These are phyloP conservation scores for Cladopsammia gracilis DNA, from an alignment of 64 coral and sea anemone genomes.

Conservation along the genomic window DNA sequence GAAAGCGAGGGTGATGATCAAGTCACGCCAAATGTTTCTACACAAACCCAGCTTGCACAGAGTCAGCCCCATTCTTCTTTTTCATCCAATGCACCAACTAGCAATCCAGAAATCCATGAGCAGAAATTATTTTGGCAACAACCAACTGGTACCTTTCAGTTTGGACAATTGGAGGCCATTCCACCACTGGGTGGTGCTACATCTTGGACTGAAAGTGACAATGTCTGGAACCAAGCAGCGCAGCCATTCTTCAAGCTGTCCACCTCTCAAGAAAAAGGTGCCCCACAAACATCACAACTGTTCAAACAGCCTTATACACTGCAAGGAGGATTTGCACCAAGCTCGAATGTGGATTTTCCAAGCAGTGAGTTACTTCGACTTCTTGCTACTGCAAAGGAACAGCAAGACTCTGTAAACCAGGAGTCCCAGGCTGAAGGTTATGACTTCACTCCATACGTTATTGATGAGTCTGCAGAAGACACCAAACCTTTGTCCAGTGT, in stretches of 20 bases:
- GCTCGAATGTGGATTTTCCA: neutral
- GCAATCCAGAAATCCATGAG: neutral
- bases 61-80: slow-evolving; percentile 14
- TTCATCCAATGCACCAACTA: slow-evolving; percentile 6
- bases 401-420: neutral
- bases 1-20: neutral
- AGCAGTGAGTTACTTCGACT: slow-evolving; percentile 18
- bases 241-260: slow-evolving; percentile 55
- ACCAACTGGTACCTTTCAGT: slow-evolving; percentile 58
- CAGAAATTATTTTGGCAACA: slow-evolving; percentile 83
- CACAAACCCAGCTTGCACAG: neutral
- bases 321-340: neutral
- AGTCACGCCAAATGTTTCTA: neutral
- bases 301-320: neutral
- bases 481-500: slow-evolving; percentile 10
- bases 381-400: slow-evolving; percentile 16
- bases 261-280: slow-evolving; percentile 6
- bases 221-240: slow-evolving; percentile 41
- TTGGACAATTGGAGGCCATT: slow-evolving; percentile 41
- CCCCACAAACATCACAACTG: slow-evolving; percentile 28
- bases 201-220: neutral
- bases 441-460: slow-evolving; percentile 55
- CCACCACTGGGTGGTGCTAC: slow-evolving; percentile 24
- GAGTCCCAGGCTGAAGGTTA: neutral
- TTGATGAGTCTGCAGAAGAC: slow-evolving; percentile 45